These are phyloP conservation scores for Hedya salicella DNA, from an alignment of 2,888 invertebrate genomes.

Conservation along the genomic window DNA sequence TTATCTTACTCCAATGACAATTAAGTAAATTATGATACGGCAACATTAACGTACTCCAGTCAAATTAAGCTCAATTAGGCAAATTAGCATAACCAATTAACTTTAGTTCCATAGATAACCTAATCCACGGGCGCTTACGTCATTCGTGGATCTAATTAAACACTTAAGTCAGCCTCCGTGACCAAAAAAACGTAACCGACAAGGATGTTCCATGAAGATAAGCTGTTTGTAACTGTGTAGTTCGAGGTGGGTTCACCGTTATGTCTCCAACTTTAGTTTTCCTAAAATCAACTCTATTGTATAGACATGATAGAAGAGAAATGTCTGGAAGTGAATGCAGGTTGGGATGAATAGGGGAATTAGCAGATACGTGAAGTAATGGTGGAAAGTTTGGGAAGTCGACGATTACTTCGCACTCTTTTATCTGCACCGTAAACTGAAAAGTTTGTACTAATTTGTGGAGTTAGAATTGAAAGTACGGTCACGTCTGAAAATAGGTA, in stretches of 20 bases:
- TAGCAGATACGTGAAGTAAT: slow-evolving; percentile 35
- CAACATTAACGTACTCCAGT: too few relatives aligned
- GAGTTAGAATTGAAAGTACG: neutral
- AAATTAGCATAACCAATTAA: slow-evolving; percentile 8
- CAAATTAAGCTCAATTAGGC: neutral
- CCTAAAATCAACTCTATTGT: slow-evolving; percentile 11
- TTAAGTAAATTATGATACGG: too few relatives aligned
- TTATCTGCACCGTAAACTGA: neutral
- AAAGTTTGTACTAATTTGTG: slow-evolving; percentile 2
- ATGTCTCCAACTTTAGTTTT: neutral
- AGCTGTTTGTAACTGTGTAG: neutral
- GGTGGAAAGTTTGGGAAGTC: slow-evolving; percentile 16
- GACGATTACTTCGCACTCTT: slow-evolving; percentile 24
- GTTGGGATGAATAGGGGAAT: slow-evolving; percentile 19
- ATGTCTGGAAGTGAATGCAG: slow-evolving; percentile 5
- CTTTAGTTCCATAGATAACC: slow-evolving; percentile 3
- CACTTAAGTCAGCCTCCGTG: neutral
- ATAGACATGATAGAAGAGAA: neutral
- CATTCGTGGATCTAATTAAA: slow-evolving; percentile 24
- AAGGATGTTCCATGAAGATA: neutral
- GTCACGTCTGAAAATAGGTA: too few relatives aligned
- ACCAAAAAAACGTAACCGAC: neutral
- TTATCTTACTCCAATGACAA: too few relatives aligned
- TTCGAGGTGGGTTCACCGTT: neutral
- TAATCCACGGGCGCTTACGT: slow-evolving; percentile 3